Conservation (phyloP, 2,888 invertebrate species). For the Dendrolimus pini region DNA sequence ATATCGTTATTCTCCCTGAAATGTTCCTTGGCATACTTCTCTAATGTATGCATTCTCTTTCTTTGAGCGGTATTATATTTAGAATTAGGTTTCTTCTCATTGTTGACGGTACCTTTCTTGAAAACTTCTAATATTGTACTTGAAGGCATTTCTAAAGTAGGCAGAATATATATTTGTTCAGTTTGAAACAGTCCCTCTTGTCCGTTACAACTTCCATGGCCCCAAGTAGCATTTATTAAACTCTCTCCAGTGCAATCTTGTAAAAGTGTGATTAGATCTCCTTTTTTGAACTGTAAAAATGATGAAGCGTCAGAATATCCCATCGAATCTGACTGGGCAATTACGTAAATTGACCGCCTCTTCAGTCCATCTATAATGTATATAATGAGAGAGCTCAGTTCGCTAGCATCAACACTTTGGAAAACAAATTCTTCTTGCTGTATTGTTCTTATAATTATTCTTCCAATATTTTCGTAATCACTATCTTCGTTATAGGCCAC, state of each 20-base stretch:
- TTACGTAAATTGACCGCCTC: conserved; percentile 88
- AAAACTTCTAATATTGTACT: conserved; percentile 79
- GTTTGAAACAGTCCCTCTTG: conserved; percentile 90
- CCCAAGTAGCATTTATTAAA: conserved; percentile 83
- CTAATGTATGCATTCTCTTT: conserved; percentile 87
- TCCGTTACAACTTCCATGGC: conserved; percentile 82
- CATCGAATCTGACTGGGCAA: conserved; percentile 81
- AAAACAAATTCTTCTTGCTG: conserved; percentile 94
- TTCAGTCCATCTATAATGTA: conserved; percentile 92
- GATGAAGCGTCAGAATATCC: conserved; percentile 74
- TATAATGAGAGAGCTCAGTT: conserved; percentile 88
- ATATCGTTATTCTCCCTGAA: conserved; percentile 79
- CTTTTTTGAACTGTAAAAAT: conserved; percentile 78
- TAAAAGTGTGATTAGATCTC: conserved; percentile 89
- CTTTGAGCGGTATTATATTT: conserved; percentile 77
- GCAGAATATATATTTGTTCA: conserved; percentile 90
- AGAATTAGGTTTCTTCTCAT: conserved; percentile 54
- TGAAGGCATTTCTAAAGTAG: conserved; percentile 86
- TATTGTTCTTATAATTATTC: conserved; percentile 87
- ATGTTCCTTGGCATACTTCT: conserved; percentile 88
- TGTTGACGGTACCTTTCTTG: conserved; percentile 74
- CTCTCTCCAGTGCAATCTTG: conserved; percentile 85
- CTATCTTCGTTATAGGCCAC: conserved; percentile 78
- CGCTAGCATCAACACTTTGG: conserved; percentile 91
- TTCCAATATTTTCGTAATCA: conserved; percentile 73